Base-by-base conservation (phyloP, 2,888 invertebrate species). In the Andrena bicolor region DNA sequence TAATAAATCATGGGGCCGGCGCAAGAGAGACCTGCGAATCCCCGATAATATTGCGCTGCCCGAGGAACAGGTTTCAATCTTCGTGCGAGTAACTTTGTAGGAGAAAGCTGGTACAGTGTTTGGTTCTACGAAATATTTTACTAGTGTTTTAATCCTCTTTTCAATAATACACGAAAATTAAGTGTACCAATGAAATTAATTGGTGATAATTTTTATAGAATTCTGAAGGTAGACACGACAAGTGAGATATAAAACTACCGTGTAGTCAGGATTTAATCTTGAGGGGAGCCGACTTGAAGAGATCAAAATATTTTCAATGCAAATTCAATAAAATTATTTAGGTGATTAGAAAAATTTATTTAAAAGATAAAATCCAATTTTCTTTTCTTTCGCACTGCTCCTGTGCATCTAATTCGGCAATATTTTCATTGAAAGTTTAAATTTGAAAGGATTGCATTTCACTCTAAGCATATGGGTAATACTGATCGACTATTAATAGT, bases 1-100 rank as follows among this genome's bases (percentile, higher is more conserved):
- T 84, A 85, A 88, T 88, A 85, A 85, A 77, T 79, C 73, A 65
- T 48, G 68, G 35, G 4, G 28, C 64, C 23, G n/a, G 20, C 20
- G 5, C 16, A 30, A 10, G 8, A 23, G 53, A 32, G 66, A 78
- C 56, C 64, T 58, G 51, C 16, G 49, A 64, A 73, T 73, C 28
- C 26, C 20, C 49, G 56, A 69, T 69, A 78, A 78, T 70, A 35
- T 26, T 10, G 28, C 28, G 49, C 13, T 35, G 58, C 30, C 56
- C 20, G 16, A 10, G 41, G 32, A 49, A 61, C 26, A 16, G 65
- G 49, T 65, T 51, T 68, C 65, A 23, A 77, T 77, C 35, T 78
- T 48, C 10, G 35, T 8, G 0, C 28, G 3, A 35, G 13, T 23
- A 20, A 23, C 26, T 53, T 28, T 7, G 8, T 5, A 8, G 8